These are phyloP conservation scores for Orgyia antiqua DNA, from an alignment of 2,888 invertebrate genomes.

Conservation along the genomic window DNA sequence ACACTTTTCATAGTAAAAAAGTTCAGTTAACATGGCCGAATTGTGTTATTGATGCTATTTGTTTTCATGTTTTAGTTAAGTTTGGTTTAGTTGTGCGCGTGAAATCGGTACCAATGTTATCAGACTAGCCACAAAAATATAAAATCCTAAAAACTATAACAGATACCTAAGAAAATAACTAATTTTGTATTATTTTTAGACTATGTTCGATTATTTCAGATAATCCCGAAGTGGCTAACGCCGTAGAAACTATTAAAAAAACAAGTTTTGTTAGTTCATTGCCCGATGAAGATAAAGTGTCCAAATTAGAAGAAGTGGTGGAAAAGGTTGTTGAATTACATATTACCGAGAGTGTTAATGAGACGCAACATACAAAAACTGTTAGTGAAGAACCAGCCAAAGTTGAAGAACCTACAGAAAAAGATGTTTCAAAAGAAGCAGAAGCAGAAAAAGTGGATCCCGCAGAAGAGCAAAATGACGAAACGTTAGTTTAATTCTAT, in stretches of 20 bases:
- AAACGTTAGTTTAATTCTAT: conserved; percentile 10
- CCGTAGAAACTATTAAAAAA: conserved; percentile 12
- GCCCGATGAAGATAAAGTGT: conserved; percentile 34
- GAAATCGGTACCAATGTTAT: too few relatives aligned
- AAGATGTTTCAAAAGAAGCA: background rate
- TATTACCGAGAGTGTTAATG: conserved; percentile 31
- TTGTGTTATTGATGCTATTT: too few relatives aligned
- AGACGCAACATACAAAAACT: conserved; percentile 10
- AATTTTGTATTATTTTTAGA: too few relatives aligned
- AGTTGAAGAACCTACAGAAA: conserved; percentile 7
- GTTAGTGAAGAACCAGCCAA: conserved; percentile 6
- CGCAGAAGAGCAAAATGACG: conserved; percentile 3
- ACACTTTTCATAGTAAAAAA: too few relatives aligned
- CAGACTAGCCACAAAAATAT: too few relatives aligned
- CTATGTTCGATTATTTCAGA: too few relatives aligned
- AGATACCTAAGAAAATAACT: too few relatives aligned
- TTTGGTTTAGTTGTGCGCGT: too few relatives aligned
- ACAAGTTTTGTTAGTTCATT: conserved; percentile 10
- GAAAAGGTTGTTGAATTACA: conserved; percentile 47
- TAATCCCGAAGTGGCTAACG: conserved; percentile 14
- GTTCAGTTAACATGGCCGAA: too few relatives aligned
- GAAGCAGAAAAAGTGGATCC: conserved; percentile 4
- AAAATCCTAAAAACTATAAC: too few relatives aligned
- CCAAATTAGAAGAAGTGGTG: conserved; percentile 50
- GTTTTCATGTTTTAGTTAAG: too few relatives aligned